phyloP scores from a whole-genome alignment of 2,113 vertebrate genomes.

The Rana temporaria region DNA sequence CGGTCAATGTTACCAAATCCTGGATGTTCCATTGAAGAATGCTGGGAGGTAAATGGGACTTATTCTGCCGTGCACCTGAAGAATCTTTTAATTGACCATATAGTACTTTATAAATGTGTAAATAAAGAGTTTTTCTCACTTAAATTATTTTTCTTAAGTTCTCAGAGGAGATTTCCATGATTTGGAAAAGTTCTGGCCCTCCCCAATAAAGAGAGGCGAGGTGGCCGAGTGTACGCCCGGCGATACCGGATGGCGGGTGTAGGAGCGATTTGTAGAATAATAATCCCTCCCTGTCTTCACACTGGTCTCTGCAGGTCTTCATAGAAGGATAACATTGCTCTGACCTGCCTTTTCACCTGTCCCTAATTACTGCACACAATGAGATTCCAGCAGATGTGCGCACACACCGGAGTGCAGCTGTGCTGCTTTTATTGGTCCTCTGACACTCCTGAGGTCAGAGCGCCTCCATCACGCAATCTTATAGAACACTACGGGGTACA shows the following conservation, averaged over 20 bases:
- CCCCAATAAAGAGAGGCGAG: too few relatives aligned
- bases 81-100: too few relatives aligned
- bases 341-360: background rate
- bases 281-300: background rate
- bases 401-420: background rate
- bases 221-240: too few relatives aligned
- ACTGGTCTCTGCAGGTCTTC: background rate
- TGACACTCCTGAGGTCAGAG: background rate
- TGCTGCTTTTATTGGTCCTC: background rate
- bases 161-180: too few relatives aligned
- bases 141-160: too few relatives aligned
- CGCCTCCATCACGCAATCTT: background rate
- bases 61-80: too few relatives aligned
- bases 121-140: too few relatives aligned
- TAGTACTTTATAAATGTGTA: too few relatives aligned
- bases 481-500: background rate
- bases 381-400: constrained; percentile 5
- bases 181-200: too few relatives aligned
- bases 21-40: too few relatives aligned
- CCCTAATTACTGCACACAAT: constrained; percentile 16
- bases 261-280: background rate
- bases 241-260: background rate
- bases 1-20: too few relatives aligned
- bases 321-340: background rate
- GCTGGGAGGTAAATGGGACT: too few relatives aligned